phyloP scores from a whole-genome alignment of 2,113 vertebrate species.

The Chaetodon auriga region DNA sequence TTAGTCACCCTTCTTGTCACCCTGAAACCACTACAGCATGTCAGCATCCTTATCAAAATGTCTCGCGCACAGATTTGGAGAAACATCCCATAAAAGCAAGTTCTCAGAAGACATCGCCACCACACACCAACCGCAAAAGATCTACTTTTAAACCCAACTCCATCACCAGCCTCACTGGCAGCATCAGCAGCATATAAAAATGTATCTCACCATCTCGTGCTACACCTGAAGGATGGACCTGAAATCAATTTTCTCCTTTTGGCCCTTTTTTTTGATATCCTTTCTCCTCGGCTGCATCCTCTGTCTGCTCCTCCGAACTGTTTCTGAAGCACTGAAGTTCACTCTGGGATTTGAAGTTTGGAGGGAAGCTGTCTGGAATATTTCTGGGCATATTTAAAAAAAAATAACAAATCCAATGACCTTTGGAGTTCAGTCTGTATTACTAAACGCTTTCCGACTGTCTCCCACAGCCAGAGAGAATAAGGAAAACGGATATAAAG shows the following conservation, averaged over 20 bases:
- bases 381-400: conserved; percentile 16
- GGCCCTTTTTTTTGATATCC: conserved; percentile 51
- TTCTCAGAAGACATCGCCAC: neutral
- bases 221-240: conserved; percentile 55
- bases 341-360: conserved; percentile 63
- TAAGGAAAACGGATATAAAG: neutral
- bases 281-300: conserved; percentile 44
- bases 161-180: conserved; percentile 7
- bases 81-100: conserved; percentile 9
- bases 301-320: conserved; percentile 55
- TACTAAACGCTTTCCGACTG: neutral
- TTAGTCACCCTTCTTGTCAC: neutral
- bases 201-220: conserved; percentile 29
- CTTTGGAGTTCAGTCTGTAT: conserved; percentile 45
- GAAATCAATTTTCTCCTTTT: conserved; percentile 64
- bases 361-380: conserved; percentile 43
- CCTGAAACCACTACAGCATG: neutral
- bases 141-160: conserved; percentile 12
- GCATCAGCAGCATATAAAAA: conserved; percentile 13
- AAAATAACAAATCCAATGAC: conserved; percentile 49
- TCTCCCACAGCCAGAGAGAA: conserved; percentile 8
- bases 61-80: neutral
- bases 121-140: conserved; percentile 1
- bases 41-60: neutral
- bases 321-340: conserved; percentile 52